phyloP scores from a whole-genome alignment of 2,888 invertebrate species.

The Ochropacha duplaris region DNA sequence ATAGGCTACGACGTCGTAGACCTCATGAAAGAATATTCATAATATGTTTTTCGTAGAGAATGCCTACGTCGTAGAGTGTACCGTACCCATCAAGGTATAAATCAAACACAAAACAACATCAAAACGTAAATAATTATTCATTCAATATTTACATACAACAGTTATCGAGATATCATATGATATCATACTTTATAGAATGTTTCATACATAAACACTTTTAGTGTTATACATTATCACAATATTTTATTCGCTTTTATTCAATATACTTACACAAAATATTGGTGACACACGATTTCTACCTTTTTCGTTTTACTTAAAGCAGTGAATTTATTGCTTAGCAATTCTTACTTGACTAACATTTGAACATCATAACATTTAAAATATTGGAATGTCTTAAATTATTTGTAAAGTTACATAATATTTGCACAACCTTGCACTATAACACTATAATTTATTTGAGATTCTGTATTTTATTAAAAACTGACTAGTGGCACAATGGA shows the following conservation, averaged over 20 bases:
- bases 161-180: conserved; percentile 15
- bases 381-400: conserved; percentile 27
- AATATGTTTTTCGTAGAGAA: conserved; percentile 8
- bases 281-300: conserved; percentile 11
- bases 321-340: conserved; percentile 24
- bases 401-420: conserved; percentile 5
- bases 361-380: conserved; percentile 18
- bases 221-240: conserved; percentile 4
- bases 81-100: conserved; percentile 29
- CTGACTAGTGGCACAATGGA: conserved; percentile 46
- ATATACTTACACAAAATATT: conserved; percentile 19
- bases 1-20: conserved; percentile 12
- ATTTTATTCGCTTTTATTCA: neutral
- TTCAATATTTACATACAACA: conserved; percentile 71
- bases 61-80: conserved; percentile 9
- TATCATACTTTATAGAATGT: neutral
- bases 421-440: conserved; percentile 38
- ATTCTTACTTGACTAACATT: conserved; percentile 24
- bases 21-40: neutral
- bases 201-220: neutral
- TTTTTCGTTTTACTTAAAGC: neutral
- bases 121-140: conserved; percentile 71
- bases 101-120: conserved; percentile 64
- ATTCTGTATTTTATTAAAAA: conserved; percentile 30
- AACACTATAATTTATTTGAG: conserved; percentile 25